Percentiles rank a stretch among this genome's conserved stretches.
Evolutionary conservation across 2,888 invertebrate genomes (phyloP).

Genomic region (Trachelus troglodyta): DNA sequence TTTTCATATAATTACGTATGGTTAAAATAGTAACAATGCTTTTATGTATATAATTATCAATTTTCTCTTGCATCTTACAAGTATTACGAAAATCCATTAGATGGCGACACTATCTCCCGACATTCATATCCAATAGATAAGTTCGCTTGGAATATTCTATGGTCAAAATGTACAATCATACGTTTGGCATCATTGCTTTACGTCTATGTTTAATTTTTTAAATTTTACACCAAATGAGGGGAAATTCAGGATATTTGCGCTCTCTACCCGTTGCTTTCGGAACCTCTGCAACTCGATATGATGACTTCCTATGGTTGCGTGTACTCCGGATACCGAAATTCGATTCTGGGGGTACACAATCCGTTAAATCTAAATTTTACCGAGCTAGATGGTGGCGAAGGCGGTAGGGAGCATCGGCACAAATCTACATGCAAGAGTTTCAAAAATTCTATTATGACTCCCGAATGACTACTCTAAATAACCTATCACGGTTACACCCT

Average conservation of each 20-base stretch:
- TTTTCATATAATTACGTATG: background rate
- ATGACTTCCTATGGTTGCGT: background rate
- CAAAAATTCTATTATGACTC: background rate
- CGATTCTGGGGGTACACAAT: background rate
- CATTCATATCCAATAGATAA: background rate
- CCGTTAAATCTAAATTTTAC: background rate
- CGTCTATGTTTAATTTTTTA: background rate
- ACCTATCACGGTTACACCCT: background rate
- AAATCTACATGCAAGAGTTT: background rate
- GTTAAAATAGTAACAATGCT: background rate
- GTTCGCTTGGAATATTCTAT: too few relatives aligned
- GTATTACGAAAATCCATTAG: background rate
- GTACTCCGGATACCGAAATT: background rate
- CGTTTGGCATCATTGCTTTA: background rate
- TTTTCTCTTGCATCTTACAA: background rate
- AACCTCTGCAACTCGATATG: background rate
- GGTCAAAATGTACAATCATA: too few relatives aligned
- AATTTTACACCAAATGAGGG: background rate
- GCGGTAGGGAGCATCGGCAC: background rate
- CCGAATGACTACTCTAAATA: background rate
- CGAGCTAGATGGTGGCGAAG: background rate
- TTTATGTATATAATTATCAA: background rate
- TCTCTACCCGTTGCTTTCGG: background rate
- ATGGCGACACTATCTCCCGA: background rate
- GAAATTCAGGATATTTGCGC: background rate